phyloP scores from a whole-genome alignment of 2,797 vertebrate species.

The Trematomus bernacchii region DNA sequence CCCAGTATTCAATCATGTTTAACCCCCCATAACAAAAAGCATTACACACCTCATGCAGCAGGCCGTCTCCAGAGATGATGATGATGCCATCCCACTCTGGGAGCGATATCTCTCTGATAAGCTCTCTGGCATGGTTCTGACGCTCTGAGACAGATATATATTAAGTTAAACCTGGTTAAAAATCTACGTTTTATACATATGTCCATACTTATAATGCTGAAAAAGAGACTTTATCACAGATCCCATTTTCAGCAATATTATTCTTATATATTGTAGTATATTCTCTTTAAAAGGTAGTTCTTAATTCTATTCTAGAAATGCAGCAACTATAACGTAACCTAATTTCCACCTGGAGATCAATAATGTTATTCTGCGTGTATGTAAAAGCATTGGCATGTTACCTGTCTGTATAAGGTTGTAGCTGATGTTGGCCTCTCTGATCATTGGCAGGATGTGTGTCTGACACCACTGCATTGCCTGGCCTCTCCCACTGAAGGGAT shows the following conservation, averaged over 20 bases:
- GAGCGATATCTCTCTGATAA: conserved; percentile 89
- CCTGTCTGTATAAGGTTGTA: conserved; percentile 96
- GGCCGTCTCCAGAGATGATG: conserved; percentile 92
- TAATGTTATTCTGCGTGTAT: not conserved
- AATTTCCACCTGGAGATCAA: no score
- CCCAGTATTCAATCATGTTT: not conserved
- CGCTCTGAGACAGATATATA: conserved; percentile 81
- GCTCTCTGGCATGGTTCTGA: conserved; percentile 91
- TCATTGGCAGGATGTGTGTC: conserved; percentile 92
- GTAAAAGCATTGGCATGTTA: conserved; percentile 53
- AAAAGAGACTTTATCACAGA: no score
- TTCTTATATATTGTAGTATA: no score
- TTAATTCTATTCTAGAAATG: no score
- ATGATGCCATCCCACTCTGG: conserved; percentile 93
- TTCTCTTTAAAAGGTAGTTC: no score
- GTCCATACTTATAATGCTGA: no score
- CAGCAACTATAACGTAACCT: no score
- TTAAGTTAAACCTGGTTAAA: not conserved
- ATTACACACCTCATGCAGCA: conserved; percentile 89
- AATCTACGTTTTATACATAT: not conserved
- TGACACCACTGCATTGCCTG: conserved; percentile 93
- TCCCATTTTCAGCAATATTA: no score
- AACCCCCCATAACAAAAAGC: not conserved
- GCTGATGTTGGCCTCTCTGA: conserved; percentile 93
- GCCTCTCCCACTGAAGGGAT: conserved; percentile 92